Evolutionary conservation across 1,140 invertebrate genomes (phyloP).

Genomic region (Pogonomyrmex californicus): DNA sequence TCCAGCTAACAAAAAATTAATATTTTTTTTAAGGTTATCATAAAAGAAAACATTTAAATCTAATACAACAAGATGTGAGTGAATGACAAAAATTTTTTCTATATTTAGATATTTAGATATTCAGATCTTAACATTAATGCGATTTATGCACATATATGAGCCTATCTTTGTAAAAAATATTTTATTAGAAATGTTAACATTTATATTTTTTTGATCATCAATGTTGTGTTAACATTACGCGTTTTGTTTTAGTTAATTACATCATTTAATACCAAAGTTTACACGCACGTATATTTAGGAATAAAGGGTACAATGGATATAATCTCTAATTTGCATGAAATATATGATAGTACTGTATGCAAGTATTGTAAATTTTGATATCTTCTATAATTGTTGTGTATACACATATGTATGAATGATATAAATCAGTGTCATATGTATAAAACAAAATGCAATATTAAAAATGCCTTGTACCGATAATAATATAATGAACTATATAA

Average conservation of each 20-base stretch:
- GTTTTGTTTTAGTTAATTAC: constrained; percentile 61
- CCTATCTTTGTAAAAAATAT: constrained; percentile 4
- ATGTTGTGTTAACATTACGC: constrained; percentile 8
- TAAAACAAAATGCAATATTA: not conserved
- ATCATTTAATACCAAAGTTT: constrained; percentile 62
- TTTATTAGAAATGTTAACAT: constrained; percentile 15
- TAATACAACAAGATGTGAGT: constrained; percentile 20
- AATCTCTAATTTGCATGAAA: constrained; percentile 74
- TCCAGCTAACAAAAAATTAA: not conserved
- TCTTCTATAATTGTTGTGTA: constrained; percentile 31
- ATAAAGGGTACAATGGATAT: constrained; percentile 47
- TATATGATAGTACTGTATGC: constrained; percentile 49
- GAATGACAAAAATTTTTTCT: not conserved
- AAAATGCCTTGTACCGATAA: not conserved
- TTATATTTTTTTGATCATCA: not conserved
- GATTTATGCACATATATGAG: not conserved
- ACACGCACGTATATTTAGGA: constrained; percentile 45
- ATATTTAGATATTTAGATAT: too few relatives aligned
- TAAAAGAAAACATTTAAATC: not conserved
- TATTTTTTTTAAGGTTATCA: not conserved
- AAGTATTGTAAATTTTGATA: constrained; percentile 62
- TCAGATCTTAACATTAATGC: not conserved
- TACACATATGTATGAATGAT: constrained; percentile 57
- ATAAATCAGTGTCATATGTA: constrained; percentile 18
- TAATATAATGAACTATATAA: not conserved